Evolutionary conservation across 2,113 vertebrate genomes (phyloP).

Genomic region (Microcebus griseorufus): DNA sequence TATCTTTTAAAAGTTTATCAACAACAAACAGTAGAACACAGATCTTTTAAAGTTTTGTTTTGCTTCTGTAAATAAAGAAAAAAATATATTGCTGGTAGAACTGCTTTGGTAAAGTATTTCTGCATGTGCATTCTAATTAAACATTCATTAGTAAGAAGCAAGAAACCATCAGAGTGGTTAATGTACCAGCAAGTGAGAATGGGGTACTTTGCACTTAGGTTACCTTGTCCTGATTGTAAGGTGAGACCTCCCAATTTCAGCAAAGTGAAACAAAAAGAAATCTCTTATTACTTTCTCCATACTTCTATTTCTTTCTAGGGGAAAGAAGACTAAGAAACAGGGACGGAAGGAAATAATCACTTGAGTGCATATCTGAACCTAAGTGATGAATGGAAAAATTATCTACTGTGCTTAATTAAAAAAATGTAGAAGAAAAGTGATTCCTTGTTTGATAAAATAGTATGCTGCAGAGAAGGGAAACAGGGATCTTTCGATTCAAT

Average conservation of each 20-base stretch:
- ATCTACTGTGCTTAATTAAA: constrained; percentile 39
- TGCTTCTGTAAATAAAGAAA: constrained; percentile 50
- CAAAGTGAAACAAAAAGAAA: constrained; percentile 57
- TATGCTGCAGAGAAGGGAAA: neutral
- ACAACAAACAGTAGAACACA: neutral
- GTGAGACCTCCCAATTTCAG: constrained; percentile 69
- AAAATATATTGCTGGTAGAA: neutral
- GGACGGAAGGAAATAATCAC: neutral
- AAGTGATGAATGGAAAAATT: neutral
- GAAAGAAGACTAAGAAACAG: neutral
- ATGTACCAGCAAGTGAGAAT: constrained; percentile 71
- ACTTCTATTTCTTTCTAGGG: neutral
- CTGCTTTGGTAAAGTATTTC: constrained; percentile 42
- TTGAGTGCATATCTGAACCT: neutral
- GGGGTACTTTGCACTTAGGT: constrained; percentile 58
- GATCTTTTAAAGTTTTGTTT: neutral
- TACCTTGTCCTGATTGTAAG: constrained; percentile 72
- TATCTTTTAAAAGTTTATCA: constrained; percentile 30
- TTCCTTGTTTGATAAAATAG: constrained; percentile 34
- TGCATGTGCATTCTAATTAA: constrained; percentile 66
- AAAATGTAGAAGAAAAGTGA: neutral
- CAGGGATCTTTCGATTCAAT: constrained; percentile 13
- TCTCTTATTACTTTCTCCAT: constrained; percentile 23
- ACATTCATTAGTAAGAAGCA: constrained; percentile 67
- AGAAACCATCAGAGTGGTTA: constrained; percentile 72